Evolutionary conservation across 2,888 invertebrate species (phyloP).

Genomic region (Cantharis lateralis): DNA sequence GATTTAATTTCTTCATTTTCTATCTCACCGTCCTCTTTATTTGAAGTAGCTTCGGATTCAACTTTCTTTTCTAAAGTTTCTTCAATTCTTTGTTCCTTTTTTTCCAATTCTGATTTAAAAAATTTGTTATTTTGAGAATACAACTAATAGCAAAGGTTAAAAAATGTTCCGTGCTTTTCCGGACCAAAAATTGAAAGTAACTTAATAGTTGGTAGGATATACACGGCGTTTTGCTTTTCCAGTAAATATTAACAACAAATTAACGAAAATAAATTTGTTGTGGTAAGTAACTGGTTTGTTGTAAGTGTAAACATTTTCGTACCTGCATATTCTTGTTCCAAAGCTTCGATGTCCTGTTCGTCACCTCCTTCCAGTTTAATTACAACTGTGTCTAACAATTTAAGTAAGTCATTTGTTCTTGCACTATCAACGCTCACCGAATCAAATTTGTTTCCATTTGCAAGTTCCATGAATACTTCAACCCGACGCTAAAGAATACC

Average conservation of each 20-base stretch:
- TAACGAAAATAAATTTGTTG: neutral
- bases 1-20: conserved; percentile 45
- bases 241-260: neutral
- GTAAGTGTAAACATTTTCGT: conserved; percentile 7
- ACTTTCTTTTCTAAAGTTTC: conserved; percentile 38
- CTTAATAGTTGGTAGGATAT: conserved; percentile 5
- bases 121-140: neutral
- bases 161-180: conserved; percentile 8
- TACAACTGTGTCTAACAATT: conserved; percentile 93
- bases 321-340: conserved; percentile 71
- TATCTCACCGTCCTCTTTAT: conserved; percentile 46
- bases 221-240: conserved; percentile 3
- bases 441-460: conserved; percentile 75
- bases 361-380: conserved; percentile 94
- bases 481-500: conserved; percentile 71
- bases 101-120: conserved; percentile 44
- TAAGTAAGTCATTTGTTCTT: conserved; percentile 79
- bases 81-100: conserved; percentile 40
- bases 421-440: conserved; percentile 84
- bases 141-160: neutral
- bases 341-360: conserved; percentile 82
- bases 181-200: conserved; percentile 1
- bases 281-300: neutral
- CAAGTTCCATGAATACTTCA: conserved; percentile 84
- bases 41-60: conserved; percentile 38